Base-by-base conservation (phyloP, 2,888 invertebrate genomes). In the Antitype chi region DNA sequence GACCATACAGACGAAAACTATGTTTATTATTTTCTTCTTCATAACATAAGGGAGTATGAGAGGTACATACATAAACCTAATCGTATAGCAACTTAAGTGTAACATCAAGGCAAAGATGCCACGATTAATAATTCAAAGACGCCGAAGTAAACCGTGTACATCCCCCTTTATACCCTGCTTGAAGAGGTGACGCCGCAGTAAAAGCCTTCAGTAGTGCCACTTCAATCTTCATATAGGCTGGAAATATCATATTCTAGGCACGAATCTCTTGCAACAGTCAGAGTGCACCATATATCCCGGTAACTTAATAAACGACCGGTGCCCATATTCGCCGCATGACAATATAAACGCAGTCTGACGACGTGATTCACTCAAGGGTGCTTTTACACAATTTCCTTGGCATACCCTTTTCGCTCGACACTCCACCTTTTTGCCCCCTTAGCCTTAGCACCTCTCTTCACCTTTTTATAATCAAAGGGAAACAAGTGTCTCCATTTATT, bases 391-490 rank as follows among this genome's bases (percentile, higher is more conserved):
- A 94, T 94, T 94, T 94, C 86, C 91, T 87, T 87, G 88, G 90
- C 89, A 85, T 91, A 93, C 93, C 92, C 93, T 94, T 94, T 94
- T 90, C 87, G 85, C 87, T 90, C 85, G 87, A 83, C 91, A 90
- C 93, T 93, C 90, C 92, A 94, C 93, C 91, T 93, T 93, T 93
- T 91, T 89, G 89, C 91, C 90, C 90, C 86, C 87, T 87, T 86
- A 81, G 84, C 87, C 92, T 92, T 90, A 90, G 91, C 92, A 89
- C 91, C 91, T 92, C 93, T 91, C 94, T 94, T 93, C 93, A 94
- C 92, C 92, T 93, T 94, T 94, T 93, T 91, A 93, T 94, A 94
- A 94, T 94, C 93, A 95, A 94, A 94, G 93, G 88, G 92, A 91
- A 91, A 89, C 92, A 92, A 94, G 93, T 92, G 89, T 90, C 89